phyloP scores from a whole-genome alignment of 2,113 vertebrate genomes.

The Myrmecobius fasciatus region DNA sequence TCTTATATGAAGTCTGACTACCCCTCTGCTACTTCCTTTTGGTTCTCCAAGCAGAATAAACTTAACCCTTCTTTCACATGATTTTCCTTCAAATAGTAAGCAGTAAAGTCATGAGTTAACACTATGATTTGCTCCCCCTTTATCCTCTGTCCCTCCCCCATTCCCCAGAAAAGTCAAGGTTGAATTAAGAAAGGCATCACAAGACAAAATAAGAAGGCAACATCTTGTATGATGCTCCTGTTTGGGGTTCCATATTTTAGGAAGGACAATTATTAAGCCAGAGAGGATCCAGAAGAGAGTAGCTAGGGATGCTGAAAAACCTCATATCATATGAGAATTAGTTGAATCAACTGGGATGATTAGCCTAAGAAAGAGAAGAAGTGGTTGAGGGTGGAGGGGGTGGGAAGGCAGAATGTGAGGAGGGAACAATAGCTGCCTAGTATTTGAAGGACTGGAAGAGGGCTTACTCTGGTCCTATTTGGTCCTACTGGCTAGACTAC shows the following conservation, averaged over 20 bases:
- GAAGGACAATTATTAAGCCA: not conserved
- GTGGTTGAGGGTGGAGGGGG: not conserved
- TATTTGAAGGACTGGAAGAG: not conserved
- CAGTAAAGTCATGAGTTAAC: not conserved
- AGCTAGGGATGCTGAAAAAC: not conserved
- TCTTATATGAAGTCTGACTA: not conserved
- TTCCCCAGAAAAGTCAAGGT: not conserved
- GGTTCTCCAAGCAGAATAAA: not conserved
- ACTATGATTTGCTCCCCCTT: not conserved
- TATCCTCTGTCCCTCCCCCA: not conserved
- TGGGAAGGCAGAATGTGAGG: not conserved
- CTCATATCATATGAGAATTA: not conserved
- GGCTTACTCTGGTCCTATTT: not conserved
- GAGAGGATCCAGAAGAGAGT: not conserved
- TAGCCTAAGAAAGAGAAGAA: not conserved
- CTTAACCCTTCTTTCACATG: not conserved
- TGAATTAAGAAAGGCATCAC: not conserved
- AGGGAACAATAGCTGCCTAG: not conserved
- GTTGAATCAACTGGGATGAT: not conserved
- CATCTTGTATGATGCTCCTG: not conserved
- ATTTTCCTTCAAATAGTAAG: not conserved
- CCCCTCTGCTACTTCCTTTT: not conserved
- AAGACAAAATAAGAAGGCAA: not conserved
- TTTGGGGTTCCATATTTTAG: not conserved
- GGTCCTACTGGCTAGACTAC: fast-evolving